phyloP scores from a whole-genome alignment of 35 echinoderm and acorn worm species.

The Diadema setosum region DNA sequence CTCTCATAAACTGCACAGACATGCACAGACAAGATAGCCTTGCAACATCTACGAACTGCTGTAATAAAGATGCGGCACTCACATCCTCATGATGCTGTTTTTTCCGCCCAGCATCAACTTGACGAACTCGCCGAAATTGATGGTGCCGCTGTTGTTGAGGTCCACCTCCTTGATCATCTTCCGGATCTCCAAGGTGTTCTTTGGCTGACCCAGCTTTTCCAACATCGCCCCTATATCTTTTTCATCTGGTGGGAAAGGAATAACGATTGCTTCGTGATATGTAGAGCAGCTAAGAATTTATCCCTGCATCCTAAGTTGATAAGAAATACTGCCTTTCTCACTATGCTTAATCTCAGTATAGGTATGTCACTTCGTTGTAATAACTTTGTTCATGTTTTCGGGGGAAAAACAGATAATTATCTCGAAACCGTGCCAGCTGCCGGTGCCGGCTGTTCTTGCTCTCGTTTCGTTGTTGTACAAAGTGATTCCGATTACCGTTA shows the following conservation, averaged over 20 bases:
- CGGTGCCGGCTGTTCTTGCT: no score
- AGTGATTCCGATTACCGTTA: no score
- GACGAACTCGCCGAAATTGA: constrained; percentile 87
- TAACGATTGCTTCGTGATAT: not conserved
- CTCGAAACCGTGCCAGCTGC: not conserved
- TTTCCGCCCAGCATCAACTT: constrained; percentile 97
- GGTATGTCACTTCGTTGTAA: no score
- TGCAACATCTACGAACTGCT: no score
- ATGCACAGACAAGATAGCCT: no score
- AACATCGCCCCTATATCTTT: constrained; percentile 80
- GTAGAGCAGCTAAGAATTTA: not conserved
- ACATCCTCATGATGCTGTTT: constrained; percentile 75
- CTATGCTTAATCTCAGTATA: not conserved
- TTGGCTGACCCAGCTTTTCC: constrained; percentile 91
- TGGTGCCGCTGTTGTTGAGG: constrained; percentile 72
- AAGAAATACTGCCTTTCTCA: not conserved
- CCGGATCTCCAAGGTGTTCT: constrained; percentile 73
- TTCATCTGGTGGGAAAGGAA: constrained; percentile 14
- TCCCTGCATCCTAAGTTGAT: not conserved
- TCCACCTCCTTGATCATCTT: constrained; percentile 98
- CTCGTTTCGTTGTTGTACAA: no score
- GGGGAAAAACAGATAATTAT: not conserved
- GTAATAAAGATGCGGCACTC: no score
- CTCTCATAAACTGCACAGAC: no score
- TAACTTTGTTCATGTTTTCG: not conserved